These are phyloP conservation scores for Drosophila saltans DNA, from an alignment of 1,140 invertebrate species.

Conservation along the genomic window DNA sequence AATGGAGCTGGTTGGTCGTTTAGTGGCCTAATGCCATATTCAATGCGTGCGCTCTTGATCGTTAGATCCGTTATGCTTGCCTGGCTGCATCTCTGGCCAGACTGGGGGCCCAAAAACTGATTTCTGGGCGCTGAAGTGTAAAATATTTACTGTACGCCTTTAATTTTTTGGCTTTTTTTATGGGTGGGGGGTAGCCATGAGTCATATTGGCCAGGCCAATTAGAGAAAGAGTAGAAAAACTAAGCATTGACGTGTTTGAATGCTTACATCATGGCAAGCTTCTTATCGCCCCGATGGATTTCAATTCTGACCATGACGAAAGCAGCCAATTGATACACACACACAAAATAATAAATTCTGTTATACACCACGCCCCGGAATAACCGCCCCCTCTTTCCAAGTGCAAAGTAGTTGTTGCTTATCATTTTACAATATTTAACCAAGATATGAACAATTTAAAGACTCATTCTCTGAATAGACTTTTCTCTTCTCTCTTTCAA, in stretches of 20 bases:
- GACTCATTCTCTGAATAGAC: neutral
- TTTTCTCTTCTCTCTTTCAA: slow-evolving; percentile 18
- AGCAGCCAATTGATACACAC: slow-evolving; percentile 17
- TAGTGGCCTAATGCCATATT: slow-evolving; percentile 29
- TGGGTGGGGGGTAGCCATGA: slow-evolving; percentile 24
- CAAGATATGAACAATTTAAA: slow-evolving; percentile 39
- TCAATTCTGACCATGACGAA: slow-evolving; percentile 62
- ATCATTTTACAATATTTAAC: slow-evolving; percentile 48
- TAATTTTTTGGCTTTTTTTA: slow-evolving; percentile 1
- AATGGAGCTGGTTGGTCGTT: slow-evolving; percentile 40
- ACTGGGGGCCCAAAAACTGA: slow-evolving; percentile 36
- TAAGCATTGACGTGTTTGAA: slow-evolving; percentile 47
- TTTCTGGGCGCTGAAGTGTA: slow-evolving; percentile 47
- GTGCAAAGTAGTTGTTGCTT: slow-evolving; percentile 39
- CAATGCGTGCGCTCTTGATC: slow-evolving; percentile 40
- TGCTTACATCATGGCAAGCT: slow-evolving; percentile 63
- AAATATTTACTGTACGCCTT: slow-evolving; percentile 62
- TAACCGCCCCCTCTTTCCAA: slow-evolving; percentile 31
- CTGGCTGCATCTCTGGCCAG: slow-evolving; percentile 65
- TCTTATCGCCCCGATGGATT: slow-evolving; percentile 43
- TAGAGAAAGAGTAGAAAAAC: slow-evolving; percentile 12
- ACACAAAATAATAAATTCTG: slow-evolving; percentile 16
- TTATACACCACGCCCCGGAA: slow-evolving; percentile 26
- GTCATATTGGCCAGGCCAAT: slow-evolving; percentile 26
- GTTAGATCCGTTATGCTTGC: slow-evolving; percentile 55